Conservation (phyloP, 2,888 invertebrate genomes). For the Aethes cnicana region DNA sequence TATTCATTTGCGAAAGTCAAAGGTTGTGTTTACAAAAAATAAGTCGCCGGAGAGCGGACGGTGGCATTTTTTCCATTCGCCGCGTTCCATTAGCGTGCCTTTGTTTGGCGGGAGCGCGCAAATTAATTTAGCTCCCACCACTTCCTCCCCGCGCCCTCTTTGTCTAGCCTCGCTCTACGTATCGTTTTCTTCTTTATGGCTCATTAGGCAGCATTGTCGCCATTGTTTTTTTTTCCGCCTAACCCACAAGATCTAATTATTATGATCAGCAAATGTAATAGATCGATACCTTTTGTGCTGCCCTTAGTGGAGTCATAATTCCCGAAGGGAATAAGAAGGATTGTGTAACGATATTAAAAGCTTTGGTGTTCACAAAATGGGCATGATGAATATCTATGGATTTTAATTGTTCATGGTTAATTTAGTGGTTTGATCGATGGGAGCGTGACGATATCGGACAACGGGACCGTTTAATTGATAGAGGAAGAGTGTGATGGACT, state of each 20-base stretch:
- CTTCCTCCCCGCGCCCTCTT: constrained; percentile 76
- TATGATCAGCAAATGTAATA: constrained; percentile 66
- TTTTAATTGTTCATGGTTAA: not conserved
- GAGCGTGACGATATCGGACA: constrained; percentile 1
- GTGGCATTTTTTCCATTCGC: constrained; percentile 83
- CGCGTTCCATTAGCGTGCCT: constrained; percentile 83
- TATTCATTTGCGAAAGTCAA: constrained; percentile 81
- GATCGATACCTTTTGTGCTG: constrained; percentile 43
- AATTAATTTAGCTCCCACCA: constrained; percentile 83
- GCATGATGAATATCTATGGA: no score
- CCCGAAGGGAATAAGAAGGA: constrained; percentile 24
- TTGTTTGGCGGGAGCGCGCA: constrained; percentile 83
- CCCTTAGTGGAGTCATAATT: constrained; percentile 19
- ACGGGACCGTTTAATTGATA: constrained; percentile 1
- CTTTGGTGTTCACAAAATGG: no score
- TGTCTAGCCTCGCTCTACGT: constrained; percentile 82
- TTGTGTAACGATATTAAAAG: constrained; percentile 3
- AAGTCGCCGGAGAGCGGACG: constrained; percentile 80
- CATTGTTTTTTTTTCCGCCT: constrained; percentile 78
- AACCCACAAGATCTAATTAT: constrained; percentile 76
- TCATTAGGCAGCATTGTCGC: constrained; percentile 81
- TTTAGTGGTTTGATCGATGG: not conserved
- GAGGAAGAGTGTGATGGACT: constrained; percentile 40
- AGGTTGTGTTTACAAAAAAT: constrained; percentile 79
- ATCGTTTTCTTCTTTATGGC: constrained; percentile 83